phyloP scores from a whole-genome alignment of 2,113 vertebrate species.

The Crotalus helleri region DNA sequence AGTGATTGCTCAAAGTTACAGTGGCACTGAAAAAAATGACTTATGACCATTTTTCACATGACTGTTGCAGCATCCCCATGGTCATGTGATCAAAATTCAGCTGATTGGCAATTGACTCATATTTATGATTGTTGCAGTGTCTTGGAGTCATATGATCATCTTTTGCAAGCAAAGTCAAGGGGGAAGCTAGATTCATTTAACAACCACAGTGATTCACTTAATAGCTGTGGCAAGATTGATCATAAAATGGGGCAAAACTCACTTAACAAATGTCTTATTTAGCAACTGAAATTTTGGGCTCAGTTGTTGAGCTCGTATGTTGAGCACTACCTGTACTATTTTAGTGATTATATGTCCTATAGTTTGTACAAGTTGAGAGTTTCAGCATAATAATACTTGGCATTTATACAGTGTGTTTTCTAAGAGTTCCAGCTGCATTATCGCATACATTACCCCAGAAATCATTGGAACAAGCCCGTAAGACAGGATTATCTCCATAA shows the following conservation, averaged over 20 bases:
- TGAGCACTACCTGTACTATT: neutral
- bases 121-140: no score
- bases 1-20: no score
- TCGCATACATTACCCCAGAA: neutral
- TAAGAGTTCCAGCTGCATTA: neutral
- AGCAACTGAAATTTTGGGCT: neutral
- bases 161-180: neutral
- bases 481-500: neutral
- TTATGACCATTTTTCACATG: no score
- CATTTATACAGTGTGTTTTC: neutral
- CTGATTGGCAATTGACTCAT: no score
- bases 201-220: neutral
- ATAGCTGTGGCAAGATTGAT: neutral
- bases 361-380: neutral
- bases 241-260: neutral
- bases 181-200: neutral
- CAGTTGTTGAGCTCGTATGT: neutral
- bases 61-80: no score
- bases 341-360: neutral
- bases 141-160: no score
- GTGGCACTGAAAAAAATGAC: no score
- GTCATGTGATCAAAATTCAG: no score
- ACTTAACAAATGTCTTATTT: neutral
- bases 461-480: conserved; percentile 2
- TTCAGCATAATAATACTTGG: neutral